Percentiles rank a stretch among this genome's conserved stretches.
Conservation (phyloP, 2,888 invertebrate species). For the Drosophila nr. fundita region DNA sequence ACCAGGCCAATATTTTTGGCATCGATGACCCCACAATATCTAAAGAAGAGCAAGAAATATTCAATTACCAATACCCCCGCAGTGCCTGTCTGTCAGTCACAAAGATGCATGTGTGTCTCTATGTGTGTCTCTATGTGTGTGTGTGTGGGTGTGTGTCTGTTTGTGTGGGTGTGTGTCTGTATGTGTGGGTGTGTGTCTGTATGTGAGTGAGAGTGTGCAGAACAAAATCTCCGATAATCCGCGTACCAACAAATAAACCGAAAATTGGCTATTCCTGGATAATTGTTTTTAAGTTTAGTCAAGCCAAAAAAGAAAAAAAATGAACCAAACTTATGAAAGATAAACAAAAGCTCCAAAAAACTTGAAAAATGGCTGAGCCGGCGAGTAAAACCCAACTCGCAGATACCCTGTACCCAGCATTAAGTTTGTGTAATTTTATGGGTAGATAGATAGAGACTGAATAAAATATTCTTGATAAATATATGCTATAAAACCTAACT, state of each 20-base stretch:
- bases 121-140: background rate
- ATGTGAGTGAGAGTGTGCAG: background rate
- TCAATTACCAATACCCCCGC: constrained; percentile 51
- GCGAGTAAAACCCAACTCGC: background rate
- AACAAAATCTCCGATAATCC: constrained; percentile 42
- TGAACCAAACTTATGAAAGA: constrained; percentile 41
- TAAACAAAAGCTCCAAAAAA: constrained; percentile 39
- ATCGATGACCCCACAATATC: constrained; percentile 93
- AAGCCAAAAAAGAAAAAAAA: background rate
- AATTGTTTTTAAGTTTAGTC: constrained; percentile 29
- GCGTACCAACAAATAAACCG: constrained; percentile 38
- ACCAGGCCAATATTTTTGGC: constrained; percentile 92
- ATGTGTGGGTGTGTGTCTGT: background rate
- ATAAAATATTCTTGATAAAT: background rate
- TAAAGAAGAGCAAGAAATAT: constrained; percentile 63
- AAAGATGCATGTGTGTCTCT: background rate
- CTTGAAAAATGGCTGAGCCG: background rate
- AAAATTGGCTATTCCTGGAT: constrained; percentile 43
- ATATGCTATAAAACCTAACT: no score
- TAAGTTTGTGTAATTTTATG: background rate
- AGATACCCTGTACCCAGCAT: background rate
- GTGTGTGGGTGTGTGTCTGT: background rate
- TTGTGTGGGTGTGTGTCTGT: background rate
- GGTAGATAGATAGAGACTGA: no score
- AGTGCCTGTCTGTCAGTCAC: background rate